Percentiles rank a stretch among this genome's conserved stretches.
phyloP scores from a whole-genome alignment of 2,888 invertebrate genomes.

The Acanthococcus lagerstroemiae region DNA sequence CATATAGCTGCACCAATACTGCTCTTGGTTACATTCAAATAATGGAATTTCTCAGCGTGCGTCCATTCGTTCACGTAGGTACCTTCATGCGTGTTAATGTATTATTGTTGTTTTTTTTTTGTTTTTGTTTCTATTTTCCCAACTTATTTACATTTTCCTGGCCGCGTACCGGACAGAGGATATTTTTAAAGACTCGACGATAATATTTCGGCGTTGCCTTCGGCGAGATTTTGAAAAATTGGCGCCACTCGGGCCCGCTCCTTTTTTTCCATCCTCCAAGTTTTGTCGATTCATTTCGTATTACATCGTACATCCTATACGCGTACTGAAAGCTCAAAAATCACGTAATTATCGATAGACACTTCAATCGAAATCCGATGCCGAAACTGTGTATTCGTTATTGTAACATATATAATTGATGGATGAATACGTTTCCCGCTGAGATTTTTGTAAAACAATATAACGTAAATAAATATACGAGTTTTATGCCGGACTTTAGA shows the following conservation, averaged over 20 bases:
- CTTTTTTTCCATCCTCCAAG: background rate
- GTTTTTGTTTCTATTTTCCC: background rate
- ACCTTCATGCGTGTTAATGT: too few species aligned
- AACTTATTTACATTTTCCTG: background rate
- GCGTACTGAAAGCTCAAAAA: constrained; percentile 3
- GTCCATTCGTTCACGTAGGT: too few species aligned
- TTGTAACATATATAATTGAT: constrained; percentile 20
- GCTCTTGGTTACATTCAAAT: too few species aligned
- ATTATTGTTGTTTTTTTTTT: background rate
- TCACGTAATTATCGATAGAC: constrained; percentile 23
- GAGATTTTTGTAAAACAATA: constrained; percentile 15
- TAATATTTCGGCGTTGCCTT: background rate
- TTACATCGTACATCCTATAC: background rate
- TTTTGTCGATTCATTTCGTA: background rate
- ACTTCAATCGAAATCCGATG: constrained; percentile 5
- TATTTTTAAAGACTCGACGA: background rate
- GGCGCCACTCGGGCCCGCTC: background rate
- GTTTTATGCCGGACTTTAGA: constrained; percentile 10
- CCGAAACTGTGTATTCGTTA: background rate
- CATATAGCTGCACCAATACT: too few species aligned
- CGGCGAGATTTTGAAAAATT: background rate
- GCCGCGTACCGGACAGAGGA: too few species aligned
- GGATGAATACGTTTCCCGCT: constrained; percentile 23
- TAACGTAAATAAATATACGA: constrained; percentile 9
- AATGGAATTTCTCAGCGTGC: too few species aligned